Percentiles rank a stretch among this genome's conserved stretches.
These are phyloP conservation scores for Cyrtodaria siliqua DNA, from an alignment of 2,888 invertebrate genomes.

Conservation along the genomic window DNA sequence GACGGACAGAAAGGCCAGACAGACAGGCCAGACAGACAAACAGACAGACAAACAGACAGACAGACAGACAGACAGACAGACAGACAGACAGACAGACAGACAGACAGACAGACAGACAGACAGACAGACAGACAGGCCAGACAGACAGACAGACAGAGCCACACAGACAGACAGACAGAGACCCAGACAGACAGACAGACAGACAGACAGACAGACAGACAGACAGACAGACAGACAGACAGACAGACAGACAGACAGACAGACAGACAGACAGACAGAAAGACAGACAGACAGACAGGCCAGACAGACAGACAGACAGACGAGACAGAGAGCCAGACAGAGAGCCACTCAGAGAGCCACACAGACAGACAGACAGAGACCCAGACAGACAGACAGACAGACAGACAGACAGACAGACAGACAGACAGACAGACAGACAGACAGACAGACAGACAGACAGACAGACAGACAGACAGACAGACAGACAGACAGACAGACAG, in stretches of 20 bases:
- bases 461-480: not conserved
- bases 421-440: not conserved
- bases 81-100: not conserved
- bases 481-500: conserved; percentile 6
- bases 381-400: conserved; percentile 2
- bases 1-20: too few species aligned
- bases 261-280: conserved; percentile 1
- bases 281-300: too few species aligned
- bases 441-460: not conserved
- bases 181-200: conserved; percentile 8
- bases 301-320: too few species aligned
- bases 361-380: too few species aligned
- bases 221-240: conserved; percentile 6
- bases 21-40: too few species aligned
- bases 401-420: not conserved
- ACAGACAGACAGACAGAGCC: too few species aligned
- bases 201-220: conserved; percentile 6
- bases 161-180: conserved; percentile 4
- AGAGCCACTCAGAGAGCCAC: too few species aligned
- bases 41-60: too few species aligned
- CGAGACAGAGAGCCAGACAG: too few species aligned
- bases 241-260: conserved; percentile 4
- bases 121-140: too few species aligned
- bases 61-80: not conserved
- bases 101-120: conserved; percentile 1